A percentile compares a stretch with the other conserved stretches of the same genome.
These are phyloP conservation scores for Gadopsis bispinosus DNA, from an alignment of 2,797 vertebrate species.

Conservation along the genomic window DNA sequence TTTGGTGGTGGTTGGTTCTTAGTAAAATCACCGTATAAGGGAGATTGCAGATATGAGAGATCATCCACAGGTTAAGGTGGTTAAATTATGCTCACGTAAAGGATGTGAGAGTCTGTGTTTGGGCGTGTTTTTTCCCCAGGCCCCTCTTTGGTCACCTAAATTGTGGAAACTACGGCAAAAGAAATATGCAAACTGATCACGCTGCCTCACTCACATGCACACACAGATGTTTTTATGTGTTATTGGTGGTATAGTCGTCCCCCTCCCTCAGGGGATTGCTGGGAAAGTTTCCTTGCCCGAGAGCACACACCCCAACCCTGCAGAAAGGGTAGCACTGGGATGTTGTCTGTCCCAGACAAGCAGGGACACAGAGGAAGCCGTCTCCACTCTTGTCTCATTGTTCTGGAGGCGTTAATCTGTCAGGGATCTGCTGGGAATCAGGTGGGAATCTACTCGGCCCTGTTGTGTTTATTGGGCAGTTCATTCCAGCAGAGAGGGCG, in stretches of 20 bases:
- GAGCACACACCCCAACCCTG: conserved; percentile 67
- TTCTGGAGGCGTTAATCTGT: conserved; percentile 82
- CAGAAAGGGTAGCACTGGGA: conserved; percentile 70
- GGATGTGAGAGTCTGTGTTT: conserved; percentile 70
- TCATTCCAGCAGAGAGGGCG: conserved; percentile 47
- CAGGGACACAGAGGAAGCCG: conserved; percentile 78
- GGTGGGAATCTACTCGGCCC: conserved; percentile 77
- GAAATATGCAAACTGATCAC: conserved; percentile 17
- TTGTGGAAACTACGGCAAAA: conserved; percentile 32
- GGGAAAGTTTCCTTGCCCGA: conserved; percentile 70
- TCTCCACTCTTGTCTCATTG: conserved; percentile 82
- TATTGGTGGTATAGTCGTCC: conserved; percentile 37
- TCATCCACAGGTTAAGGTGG: conserved; percentile 44
- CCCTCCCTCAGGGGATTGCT: conserved; percentile 68
- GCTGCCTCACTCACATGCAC: conserved; percentile 10
- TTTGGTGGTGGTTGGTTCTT: conserved; percentile 11
- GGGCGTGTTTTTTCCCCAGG: conserved; percentile 55
- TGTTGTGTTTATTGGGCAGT: conserved; percentile 66
- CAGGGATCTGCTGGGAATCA: conserved; percentile 81
- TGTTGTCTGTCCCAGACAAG: conserved; percentile 69
- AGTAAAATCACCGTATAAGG: conserved; percentile 38
- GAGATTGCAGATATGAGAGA: conserved; percentile 76
- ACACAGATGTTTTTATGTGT: conserved; percentile 44
- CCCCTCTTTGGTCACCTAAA: conserved; percentile 34
- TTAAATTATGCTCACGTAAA: conserved; percentile 33